Evolutionary conservation across 1,140 invertebrate genomes (phyloP), one percentile per base, ranked within the genome.

Genomic region (Cydia strobilella): DNA sequence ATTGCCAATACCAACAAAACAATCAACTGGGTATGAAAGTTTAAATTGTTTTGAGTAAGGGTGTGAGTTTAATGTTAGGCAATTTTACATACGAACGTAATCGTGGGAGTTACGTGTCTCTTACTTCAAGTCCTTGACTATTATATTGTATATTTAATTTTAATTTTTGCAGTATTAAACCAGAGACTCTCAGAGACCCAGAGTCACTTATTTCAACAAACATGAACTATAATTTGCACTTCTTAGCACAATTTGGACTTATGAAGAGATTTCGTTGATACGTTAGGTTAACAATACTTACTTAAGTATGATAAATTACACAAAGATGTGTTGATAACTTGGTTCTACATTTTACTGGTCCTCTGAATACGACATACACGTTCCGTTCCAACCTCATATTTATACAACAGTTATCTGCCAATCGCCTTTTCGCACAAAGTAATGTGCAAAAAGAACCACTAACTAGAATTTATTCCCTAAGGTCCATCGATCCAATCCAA

Each of bases 401-500:
- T 35, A 5, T 15, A 31, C 63, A 31, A 25, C 63, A 63, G 13
- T 66, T 35, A 27, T 27, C 59, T 63, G 63, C 25, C 23, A 66
- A 65, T 66, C 63, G 12, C 4, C 15, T 2, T n/a, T 54, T 35
- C 65, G 65, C 31, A 35, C 65, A 69, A 69, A 69, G 18, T 35
- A 69, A 39, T 69, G 65, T 18, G 65, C 31, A 35, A 69, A 69
- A 69, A 69, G 25, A 65, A 65, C 63, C 63, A 65, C 65, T 69
- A 69, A 35, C 65, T 35, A 42, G 20, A 42, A 59, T 39, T 39
- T 42, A 69, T 69, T 69, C 65, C 65, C 65, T 3, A 69, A 39
- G 27, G 65, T 69, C 31, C 65, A 69, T 69, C 65, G 65, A 69
- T 69, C 35, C 65, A 39, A 69, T 69, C n/a, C 65, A 69, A 69